Conservation (phyloP, 2,797 vertebrate species). For the Lindbergichthys nudifrons region DNA sequence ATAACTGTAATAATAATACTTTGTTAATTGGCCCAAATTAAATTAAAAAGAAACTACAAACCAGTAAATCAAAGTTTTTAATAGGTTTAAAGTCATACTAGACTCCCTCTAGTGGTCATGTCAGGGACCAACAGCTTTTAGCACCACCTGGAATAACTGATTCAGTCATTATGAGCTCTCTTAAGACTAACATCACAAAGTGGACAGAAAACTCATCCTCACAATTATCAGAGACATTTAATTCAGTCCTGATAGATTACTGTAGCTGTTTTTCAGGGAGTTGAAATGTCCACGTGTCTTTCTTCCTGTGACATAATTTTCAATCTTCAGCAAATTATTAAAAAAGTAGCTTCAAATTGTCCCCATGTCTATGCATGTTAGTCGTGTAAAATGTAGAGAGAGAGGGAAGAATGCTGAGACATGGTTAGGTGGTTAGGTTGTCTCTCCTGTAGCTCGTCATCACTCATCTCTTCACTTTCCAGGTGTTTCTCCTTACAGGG, state of each 20-base stretch:
- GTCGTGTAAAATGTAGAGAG: background rate
- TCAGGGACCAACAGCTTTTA: background rate
- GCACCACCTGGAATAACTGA: background rate
- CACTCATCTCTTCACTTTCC: background rate
- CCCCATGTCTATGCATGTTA: background rate
- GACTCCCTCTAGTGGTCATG: conserved; percentile 3
- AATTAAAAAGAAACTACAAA: background rate
- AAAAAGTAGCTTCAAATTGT: background rate
- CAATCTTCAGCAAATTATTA: background rate
- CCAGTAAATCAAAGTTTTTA: conserved; percentile 3
- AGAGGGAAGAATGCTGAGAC: background rate
- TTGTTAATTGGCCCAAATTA: no score
- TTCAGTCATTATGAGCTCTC: background rate
- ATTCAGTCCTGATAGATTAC: background rate
- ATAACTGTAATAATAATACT: background rate
- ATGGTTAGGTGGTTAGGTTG: background rate
- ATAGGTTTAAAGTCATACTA: background rate
- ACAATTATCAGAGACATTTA: background rate
- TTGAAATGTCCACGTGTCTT: background rate
- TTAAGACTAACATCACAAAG: background rate
- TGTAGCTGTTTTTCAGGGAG: background rate
- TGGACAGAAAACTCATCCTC: background rate
- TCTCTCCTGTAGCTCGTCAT: background rate
- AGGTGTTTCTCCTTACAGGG: background rate
- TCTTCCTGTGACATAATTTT: background rate